phyloP scores from a whole-genome alignment of 35 echinoderm and acorn worm genomes.

The Heliocidaris tuberculata region DNA sequence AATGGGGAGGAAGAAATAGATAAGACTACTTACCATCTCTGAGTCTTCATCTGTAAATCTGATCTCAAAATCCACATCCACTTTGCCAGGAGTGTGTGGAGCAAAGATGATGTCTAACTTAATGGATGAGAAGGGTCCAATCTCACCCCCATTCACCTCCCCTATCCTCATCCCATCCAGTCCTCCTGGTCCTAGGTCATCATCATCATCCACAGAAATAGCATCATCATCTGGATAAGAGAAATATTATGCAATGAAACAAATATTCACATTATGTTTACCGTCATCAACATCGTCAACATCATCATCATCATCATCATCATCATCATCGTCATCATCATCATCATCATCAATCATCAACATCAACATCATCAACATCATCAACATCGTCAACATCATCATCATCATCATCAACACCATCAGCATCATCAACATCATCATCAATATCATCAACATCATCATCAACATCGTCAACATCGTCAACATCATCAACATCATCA shows the following conservation, averaged over 20 bases:
- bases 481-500: background rate
- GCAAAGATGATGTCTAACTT: slow-evolving; percentile 90
- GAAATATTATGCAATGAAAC: background rate
- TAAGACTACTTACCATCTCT: slow-evolving; percentile 63
- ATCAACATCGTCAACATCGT: background rate
- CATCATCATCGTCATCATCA: background rate
- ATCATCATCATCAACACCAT: background rate
- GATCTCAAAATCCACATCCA: slow-evolving; percentile 97
- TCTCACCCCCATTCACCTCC: slow-evolving; percentile 39
- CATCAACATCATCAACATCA: slow-evolving; percentile 37
- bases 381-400: background rate
- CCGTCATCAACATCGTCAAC: background rate
- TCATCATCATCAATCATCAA: slow-evolving; percentile 36
- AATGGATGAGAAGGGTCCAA: slow-evolving; percentile 85
- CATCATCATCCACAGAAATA: slow-evolving; percentile 19
- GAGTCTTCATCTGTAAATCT: slow-evolving; percentile 80
- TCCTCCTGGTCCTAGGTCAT: slow-evolving; percentile 32
- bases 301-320: background rate
- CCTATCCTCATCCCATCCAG: slow-evolving; percentile 87
- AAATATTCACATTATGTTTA: too few species aligned
- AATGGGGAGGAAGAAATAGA: background rate
- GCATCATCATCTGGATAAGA: slow-evolving; percentile 27
- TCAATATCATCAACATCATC: background rate
- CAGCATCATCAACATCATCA: slow-evolving; percentile 6
- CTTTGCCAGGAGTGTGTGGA: slow-evolving; percentile 88